Base-by-base conservation (phyloP, 2,888 invertebrate species). In the Drosophila neotestacea region DNA sequence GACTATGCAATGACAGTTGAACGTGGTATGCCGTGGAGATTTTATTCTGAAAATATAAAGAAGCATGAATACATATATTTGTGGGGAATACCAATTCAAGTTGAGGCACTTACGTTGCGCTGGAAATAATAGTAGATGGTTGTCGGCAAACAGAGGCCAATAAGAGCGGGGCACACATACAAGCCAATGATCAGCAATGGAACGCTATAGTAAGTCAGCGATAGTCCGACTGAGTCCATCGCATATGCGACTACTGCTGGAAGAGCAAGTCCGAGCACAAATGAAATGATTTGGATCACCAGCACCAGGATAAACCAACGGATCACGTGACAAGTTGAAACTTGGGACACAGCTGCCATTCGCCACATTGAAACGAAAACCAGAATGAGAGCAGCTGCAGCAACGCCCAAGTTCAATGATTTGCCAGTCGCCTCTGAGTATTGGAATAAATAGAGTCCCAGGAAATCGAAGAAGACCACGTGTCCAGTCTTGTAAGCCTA, bases 381-480 rank as follows among this genome's bases (percentile, higher is more conserved):
- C 0, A 90, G 52, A 4, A 90, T 68, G 0, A 94, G 83, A 10
- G 92, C 58, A 6, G 91, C 44, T 0, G 90, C 44, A 0, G 92
- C 93, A 0, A 93, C 52, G 1, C 93, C 39, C 0, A 87, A 90
- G 3, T 93, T 91, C 1, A 93, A 28, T 0, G 90, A 81, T 32
- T 92, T 90, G 0, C 94, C 93, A 1, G 87, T 88, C 0, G 82
- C 69, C 65, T 94, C 92, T 0, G 95, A 93, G 85, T 96, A 96
- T 36, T 93, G 92, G 1, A 97, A 88, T 84, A 96, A 93, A 87
- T 95, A 95, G 59, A 94, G 83, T 38, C 96, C 96, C 60, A 96
- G 90, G 55, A 95, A 94, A 90, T 97, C 97, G 91, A 94, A 96
- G 93, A 95, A 97, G 0, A 97, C 94, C 4, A 94, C 93, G 6